Conservation (phyloP, 2,797 vertebrate genomes). For the Mormyrus hasselquistii region DNA sequence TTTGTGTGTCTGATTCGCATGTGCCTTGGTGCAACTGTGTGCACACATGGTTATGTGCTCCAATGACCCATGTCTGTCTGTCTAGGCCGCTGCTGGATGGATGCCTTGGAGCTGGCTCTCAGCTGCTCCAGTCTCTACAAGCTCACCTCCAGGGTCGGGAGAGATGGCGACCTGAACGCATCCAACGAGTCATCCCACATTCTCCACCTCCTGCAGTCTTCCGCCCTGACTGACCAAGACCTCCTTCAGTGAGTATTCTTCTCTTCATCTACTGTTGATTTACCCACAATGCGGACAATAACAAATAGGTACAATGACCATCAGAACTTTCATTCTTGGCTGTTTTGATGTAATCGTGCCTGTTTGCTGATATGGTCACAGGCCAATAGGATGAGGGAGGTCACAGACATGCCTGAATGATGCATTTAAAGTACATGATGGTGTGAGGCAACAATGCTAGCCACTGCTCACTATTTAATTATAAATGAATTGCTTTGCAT, state of each 20-base stretch:
- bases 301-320: not conserved
- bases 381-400: not conserved
- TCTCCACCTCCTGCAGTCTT: constrained; percentile 72
- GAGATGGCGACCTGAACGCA: constrained; percentile 72
- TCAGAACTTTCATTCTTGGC: not conserved
- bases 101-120: constrained; percentile 88
- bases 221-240: constrained; percentile 71
- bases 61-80: not conserved
- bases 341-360: not conserved
- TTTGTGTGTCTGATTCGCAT: constrained; percentile 3
- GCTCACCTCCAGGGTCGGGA: constrained; percentile 71
- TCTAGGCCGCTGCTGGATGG: constrained; percentile 94
- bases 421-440: not conserved
- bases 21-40: not conserved
- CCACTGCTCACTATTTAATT: not conserved
- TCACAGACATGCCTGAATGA: not conserved
- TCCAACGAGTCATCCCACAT: constrained; percentile 75
- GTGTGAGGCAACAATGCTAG: not conserved
- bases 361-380: not conserved
- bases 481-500: not conserved
- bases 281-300: not conserved
- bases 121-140: constrained; percentile 90
- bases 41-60: not conserved
- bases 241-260: constrained; percentile 77
- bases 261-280: not conserved